Conservation (phyloP, 2,888 invertebrate species). For the Phalera bucephala region DNA sequence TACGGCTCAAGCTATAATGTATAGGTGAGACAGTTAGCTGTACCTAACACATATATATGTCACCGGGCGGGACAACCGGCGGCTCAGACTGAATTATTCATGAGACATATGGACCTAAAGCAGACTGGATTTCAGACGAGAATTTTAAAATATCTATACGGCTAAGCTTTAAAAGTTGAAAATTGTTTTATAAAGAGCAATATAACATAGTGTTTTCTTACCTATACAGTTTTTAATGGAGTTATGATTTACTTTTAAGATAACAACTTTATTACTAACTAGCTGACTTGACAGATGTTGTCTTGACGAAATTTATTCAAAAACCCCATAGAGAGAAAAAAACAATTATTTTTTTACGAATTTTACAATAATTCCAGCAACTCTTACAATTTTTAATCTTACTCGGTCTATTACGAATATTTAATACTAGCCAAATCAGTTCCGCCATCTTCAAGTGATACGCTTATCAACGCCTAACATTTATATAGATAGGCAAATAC, state of each 20-base stretch:
- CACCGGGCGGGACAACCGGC: slow-evolving; percentile 68
- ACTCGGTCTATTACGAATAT: too few species aligned
- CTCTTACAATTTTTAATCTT: too few species aligned
- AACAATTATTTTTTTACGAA: too few species aligned
- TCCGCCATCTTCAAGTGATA: too few species aligned
- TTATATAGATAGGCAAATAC: too few species aligned
- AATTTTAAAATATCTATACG: slow-evolving; percentile 78
- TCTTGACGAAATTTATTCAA: too few species aligned
- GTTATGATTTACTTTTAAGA: neutral
- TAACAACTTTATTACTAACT: neutral
- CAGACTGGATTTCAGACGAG: slow-evolving; percentile 78
- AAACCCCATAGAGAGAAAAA: too few species aligned
- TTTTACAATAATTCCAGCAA: too few species aligned
- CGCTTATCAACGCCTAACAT: too few species aligned
- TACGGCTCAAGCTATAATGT: too few species aligned
- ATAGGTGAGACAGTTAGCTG: slow-evolving; percentile 27
- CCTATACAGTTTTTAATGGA: neutral
- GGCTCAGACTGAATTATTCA: slow-evolving; percentile 74
- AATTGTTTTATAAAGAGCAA: slow-evolving; percentile 64
- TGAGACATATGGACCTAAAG: slow-evolving; percentile 81
- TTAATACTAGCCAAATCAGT: too few species aligned
- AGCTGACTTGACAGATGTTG: too few species aligned
- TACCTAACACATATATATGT: slow-evolving; percentile 36
- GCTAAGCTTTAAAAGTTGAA: slow-evolving; percentile 71
- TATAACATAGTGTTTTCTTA: slow-evolving; percentile 31